A percentile compares a stretch with the other conserved stretches of the same genome.
phyloP scores from a whole-genome alignment of 1,140 invertebrate genomes.

The Bathynomus jamesi region DNA sequence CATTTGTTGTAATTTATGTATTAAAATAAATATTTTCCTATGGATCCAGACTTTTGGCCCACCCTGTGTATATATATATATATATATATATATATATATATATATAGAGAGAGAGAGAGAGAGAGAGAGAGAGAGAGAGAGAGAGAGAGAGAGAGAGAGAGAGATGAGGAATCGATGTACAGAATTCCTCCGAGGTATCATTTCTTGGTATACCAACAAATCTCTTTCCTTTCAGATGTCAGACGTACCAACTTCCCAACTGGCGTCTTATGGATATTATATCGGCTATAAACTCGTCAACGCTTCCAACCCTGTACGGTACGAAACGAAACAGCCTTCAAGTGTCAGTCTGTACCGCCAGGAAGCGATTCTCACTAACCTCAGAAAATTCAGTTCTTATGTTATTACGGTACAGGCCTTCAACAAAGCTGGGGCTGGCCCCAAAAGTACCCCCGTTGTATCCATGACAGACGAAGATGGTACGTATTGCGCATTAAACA shows the following conservation, averaged over 20 bases:
- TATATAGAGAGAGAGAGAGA: no score
- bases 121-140: no score
- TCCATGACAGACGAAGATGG: constrained; percentile 27
- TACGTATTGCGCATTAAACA: neutral
- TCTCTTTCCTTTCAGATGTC: constrained; percentile 9
- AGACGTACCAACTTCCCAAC: constrained; percentile 8
- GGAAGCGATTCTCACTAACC: constrained; percentile 20
- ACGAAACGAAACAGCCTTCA: constrained; percentile 40
- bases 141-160: no score
- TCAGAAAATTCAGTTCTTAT: constrained; percentile 46
- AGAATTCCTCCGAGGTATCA: constrained; percentile 41
- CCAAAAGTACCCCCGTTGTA: constrained; percentile 10
- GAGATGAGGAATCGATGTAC: no score
- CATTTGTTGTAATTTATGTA: no score
- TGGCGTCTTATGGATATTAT: constrained; percentile 43
- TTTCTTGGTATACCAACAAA: constrained; percentile 43
- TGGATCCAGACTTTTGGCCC: no score
- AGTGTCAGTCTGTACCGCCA: constrained; percentile 19
- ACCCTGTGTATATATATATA: no score
- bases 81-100: no score
- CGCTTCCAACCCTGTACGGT: constrained; percentile 40
- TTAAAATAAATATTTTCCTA: no score
- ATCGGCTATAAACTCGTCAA: constrained; percentile 46
- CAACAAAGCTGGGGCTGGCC: constrained; percentile 40
- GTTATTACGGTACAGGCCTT: constrained; percentile 48